phyloP scores from a whole-genome alignment of 2,797 vertebrate genomes.

The Eidolon dupreanum region DNA sequence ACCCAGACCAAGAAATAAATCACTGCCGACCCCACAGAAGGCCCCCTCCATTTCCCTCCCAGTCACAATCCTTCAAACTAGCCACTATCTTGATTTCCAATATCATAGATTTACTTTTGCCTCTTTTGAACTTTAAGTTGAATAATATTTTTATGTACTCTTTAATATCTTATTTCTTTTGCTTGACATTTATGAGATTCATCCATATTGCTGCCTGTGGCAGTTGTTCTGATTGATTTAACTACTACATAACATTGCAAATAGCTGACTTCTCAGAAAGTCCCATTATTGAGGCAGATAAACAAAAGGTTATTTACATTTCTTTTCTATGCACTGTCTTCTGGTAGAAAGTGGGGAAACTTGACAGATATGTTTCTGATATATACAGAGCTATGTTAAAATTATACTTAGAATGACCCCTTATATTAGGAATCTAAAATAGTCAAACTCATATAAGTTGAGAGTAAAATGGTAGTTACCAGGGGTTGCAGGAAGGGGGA shows the following conservation, averaged over 20 bases:
- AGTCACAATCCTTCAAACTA: not conserved
- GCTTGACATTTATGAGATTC: not conserved
- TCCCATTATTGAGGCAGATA: not conserved
- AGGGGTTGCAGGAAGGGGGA: accelerated
- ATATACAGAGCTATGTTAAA: not conserved
- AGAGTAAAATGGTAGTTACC: not conserved
- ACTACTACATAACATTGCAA: not conserved
- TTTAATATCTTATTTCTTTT: constrained; percentile 21
- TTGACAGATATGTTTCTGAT: not conserved
- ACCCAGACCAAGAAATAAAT: not conserved
- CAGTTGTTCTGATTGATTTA: not conserved
- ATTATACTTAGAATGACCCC: not conserved
- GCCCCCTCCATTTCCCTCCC: not conserved
- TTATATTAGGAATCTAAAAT: not conserved
- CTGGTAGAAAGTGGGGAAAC: not conserved
- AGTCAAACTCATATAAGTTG: not conserved
- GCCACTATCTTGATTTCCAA: not conserved
- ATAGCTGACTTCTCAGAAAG: not conserved
- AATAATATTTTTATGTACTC: not conserved
- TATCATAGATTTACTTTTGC: not conserved
- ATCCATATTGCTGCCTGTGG: not conserved
- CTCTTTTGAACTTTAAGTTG: constrained; percentile 35
- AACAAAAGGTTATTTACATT: not conserved
- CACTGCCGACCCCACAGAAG: not conserved
- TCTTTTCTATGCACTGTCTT: not conserved